Conservation (phyloP, 1,140 invertebrate species). For the Caenorhabditis latens region DNA sequence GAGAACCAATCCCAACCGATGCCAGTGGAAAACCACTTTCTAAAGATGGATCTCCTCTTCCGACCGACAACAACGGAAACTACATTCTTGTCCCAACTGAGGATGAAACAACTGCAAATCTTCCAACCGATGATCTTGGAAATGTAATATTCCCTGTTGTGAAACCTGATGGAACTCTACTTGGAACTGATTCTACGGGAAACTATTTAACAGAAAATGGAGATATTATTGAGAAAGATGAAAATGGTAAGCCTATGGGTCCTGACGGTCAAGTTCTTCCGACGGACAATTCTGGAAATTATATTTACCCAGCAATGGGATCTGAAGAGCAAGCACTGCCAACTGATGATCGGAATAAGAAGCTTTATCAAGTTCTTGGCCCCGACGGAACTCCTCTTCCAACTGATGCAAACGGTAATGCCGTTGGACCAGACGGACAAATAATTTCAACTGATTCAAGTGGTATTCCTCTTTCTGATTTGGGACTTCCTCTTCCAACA, state of each 20-base stretch:
- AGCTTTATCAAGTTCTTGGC: slow-evolving; percentile 56
- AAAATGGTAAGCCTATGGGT: slow-evolving; percentile 21
- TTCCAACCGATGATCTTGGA: slow-evolving; percentile 38
- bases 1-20: slow-evolving; percentile 58
- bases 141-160: background rate
- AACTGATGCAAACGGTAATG: slow-evolving; percentile 49
- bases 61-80: slow-evolving; percentile 62
- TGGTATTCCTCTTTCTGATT: slow-evolving; percentile 51
- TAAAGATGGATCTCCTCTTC: slow-evolving; percentile 56
- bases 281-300: slow-evolving; percentile 61
- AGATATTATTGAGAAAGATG: slow-evolving; percentile 7
- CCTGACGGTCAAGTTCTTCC: slow-evolving; percentile 59
- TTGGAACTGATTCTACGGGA: slow-evolving; percentile 33
- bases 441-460: slow-evolving; percentile 47
- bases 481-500: slow-evolving; percentile 61
- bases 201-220: background rate
- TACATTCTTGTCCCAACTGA: slow-evolving; percentile 12
- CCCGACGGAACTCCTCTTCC: slow-evolving; percentile 51
- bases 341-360: slow-evolving; percentile 10
- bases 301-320: background rate
- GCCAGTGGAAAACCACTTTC: slow-evolving; percentile 32
- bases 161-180: slow-evolving; percentile 37
- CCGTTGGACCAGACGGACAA: slow-evolving; percentile 60
- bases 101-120: background rate
- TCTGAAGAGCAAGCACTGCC: background rate